phyloP scores from a whole-genome alignment of 2,113 vertebrate species.

The Manacus vitellinus region DNA sequence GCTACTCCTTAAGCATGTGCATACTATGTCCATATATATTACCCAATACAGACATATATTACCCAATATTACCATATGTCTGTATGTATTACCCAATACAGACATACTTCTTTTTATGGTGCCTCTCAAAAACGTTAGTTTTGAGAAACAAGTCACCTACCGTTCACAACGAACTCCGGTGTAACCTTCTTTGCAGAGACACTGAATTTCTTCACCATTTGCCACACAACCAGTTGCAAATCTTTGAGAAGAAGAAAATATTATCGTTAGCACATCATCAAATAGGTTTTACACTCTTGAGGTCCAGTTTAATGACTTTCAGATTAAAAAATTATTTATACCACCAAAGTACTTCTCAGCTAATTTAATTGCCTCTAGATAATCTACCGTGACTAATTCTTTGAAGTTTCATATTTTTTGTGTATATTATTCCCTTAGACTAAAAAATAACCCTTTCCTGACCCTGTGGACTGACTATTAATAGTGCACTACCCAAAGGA shows the following conservation, averaged over 20 bases:
- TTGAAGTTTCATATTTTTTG: background rate
- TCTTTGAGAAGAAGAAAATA: constrained; percentile 65
- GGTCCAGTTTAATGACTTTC: background rate
- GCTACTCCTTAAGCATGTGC: background rate
- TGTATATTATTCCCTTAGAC: background rate
- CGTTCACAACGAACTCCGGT: constrained; percentile 83
- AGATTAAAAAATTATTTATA: background rate
- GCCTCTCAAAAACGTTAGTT: background rate
- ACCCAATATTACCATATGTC: background rate
- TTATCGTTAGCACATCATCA: background rate
- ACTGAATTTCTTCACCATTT: constrained; percentile 75
- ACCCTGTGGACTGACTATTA: background rate
- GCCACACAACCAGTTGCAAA: constrained; percentile 88
- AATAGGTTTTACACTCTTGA: background rate
- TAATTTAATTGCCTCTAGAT: background rate
- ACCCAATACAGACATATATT: background rate
- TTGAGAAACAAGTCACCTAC: constrained; percentile 63
- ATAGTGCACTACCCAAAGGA: background rate
- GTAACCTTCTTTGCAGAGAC: constrained; percentile 88
- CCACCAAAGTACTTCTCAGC: background rate
- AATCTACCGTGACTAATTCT: background rate
- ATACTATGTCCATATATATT: background rate
- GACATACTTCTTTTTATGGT: background rate
- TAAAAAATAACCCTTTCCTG: background rate
- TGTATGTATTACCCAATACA: background rate